Conservation (phyloP, 92 coral and sea anemone genomes). For the Phenganax subtilis region DNA sequence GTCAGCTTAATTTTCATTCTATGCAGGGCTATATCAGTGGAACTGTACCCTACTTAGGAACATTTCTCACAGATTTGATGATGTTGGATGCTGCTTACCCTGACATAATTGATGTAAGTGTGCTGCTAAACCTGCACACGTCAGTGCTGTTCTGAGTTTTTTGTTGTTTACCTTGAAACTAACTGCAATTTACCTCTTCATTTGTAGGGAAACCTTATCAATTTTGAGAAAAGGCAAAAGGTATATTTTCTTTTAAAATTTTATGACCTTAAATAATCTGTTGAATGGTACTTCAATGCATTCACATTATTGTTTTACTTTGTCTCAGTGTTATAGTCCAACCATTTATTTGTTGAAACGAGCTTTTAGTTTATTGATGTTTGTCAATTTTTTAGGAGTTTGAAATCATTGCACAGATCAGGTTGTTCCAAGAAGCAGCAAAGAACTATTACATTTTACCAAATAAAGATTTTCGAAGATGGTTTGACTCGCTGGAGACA, state of each 20-base stretch:
- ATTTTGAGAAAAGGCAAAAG: slow-evolving; percentile 85
- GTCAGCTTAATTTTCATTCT: neutral
- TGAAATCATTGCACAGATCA: slow-evolving; percentile 95
- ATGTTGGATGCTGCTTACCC: slow-evolving; percentile 80
- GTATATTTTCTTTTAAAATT: slow-evolving; percentile 39
- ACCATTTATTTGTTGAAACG: too few species aligned
- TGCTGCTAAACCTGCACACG: neutral
- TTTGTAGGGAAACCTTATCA: slow-evolving; percentile 79
- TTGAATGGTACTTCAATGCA: too few species aligned
- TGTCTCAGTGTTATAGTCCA: too few species aligned
- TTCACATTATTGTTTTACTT: too few species aligned
- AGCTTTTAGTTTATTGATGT: neutral
- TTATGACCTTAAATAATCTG: neutral
- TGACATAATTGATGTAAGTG: slow-evolving; percentile 69
- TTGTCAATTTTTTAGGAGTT: slow-evolving; percentile 59
- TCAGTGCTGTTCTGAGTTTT: neutral
- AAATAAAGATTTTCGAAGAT: slow-evolving; percentile 64
- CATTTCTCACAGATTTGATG: slow-evolving; percentile 93
- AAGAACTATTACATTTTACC: slow-evolving; percentile 79
- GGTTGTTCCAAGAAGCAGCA: slow-evolving; percentile 88
- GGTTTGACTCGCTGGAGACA: slow-evolving; percentile 72
- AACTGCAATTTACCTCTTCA: slow-evolving; percentile 9
- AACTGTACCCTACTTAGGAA: slow-evolving; percentile 97
- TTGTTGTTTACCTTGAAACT: neutral
- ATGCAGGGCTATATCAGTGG: slow-evolving; percentile 82